These are phyloP conservation scores for Drosophila azteca DNA, from an alignment of 1,140 invertebrate genomes.

Conservation along the genomic window DNA sequence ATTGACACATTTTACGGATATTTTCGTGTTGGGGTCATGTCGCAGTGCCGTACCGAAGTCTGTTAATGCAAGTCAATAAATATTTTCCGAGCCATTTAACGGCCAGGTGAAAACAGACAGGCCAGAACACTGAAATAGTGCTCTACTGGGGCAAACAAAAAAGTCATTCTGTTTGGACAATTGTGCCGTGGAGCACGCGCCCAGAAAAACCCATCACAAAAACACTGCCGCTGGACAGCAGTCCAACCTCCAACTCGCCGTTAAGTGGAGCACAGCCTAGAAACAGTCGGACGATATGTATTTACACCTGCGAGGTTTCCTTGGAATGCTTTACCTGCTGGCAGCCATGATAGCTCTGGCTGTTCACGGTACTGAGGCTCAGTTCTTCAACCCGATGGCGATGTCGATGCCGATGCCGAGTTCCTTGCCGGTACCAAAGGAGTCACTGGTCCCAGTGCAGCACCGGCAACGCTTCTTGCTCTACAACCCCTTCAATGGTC, in stretches of 20 bases:
- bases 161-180: conserved; percentile 68
- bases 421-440: background rate
- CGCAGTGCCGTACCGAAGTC: background rate
- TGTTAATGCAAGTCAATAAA: conserved; percentile 57
- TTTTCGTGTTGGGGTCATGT: conserved; percentile 6
- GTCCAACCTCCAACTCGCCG: background rate
- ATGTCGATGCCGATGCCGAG: too few species aligned
- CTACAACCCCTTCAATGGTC: conserved; percentile 45
- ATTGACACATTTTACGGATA: conserved; percentile 62
- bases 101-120: conserved; percentile 20
- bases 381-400: conserved; percentile 11
- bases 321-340: conserved; percentile 26
- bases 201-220: conserved; percentile 24
- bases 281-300: conserved; percentile 40
- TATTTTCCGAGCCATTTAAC: conserved; percentile 70
- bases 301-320: conserved; percentile 12
- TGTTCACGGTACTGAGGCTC: conserved; percentile 23
- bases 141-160: conserved; percentile 33
- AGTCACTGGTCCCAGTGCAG: background rate
- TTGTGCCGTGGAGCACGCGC: conserved; percentile 58
- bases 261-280: conserved; percentile 39
- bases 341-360: background rate
- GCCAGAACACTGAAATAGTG: conserved; percentile 21
- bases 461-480: conserved; percentile 20
- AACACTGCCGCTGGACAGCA: conserved; percentile 22